Conservation (phyloP, 2,888 invertebrate species). For the Deladenus siricidicola region DNA sequence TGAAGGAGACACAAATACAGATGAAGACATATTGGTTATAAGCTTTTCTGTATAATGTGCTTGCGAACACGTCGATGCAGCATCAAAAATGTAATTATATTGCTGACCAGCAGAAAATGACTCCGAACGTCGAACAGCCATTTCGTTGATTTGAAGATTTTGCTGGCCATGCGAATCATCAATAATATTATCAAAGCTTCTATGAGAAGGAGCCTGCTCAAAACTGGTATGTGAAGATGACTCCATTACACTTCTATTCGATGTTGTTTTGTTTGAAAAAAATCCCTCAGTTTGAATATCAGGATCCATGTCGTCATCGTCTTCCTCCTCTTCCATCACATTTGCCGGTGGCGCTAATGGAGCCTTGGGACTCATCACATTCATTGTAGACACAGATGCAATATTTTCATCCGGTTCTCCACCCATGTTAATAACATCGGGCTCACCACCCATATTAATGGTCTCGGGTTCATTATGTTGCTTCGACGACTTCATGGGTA, state of each 20-base stretch:
- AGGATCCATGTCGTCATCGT: slow-evolving; percentile 10
- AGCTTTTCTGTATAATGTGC: background rate
- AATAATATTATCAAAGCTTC: background rate
- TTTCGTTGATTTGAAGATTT: too few relatives aligned
- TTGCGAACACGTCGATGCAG: background rate
- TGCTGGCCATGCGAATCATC: background rate
- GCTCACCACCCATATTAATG: slow-evolving; percentile 29
- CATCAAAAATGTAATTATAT: background rate
- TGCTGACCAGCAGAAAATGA: background rate
- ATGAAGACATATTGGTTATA: too few relatives aligned
- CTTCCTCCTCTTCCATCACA: slow-evolving; percentile 19
- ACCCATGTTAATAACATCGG: slow-evolving; percentile 31
- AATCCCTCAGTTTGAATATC: background rate
- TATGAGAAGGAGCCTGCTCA: background rate
- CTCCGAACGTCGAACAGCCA: background rate
- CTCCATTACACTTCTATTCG: background rate
- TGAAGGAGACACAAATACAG: too few relatives aligned
- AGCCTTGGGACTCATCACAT: slow-evolving; percentile 17
- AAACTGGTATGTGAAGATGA: background rate
- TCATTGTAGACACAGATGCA: slow-evolving; percentile 6
- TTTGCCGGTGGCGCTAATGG: slow-evolving; percentile 17
- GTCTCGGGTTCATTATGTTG: slow-evolving; percentile 13
- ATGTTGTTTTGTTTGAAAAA: background rate
- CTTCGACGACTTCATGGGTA: background rate
- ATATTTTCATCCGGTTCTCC: slow-evolving; percentile 26